Base-by-base conservation (phyloP, 2,888 invertebrate genomes). In the Lingula anatina region DNA sequence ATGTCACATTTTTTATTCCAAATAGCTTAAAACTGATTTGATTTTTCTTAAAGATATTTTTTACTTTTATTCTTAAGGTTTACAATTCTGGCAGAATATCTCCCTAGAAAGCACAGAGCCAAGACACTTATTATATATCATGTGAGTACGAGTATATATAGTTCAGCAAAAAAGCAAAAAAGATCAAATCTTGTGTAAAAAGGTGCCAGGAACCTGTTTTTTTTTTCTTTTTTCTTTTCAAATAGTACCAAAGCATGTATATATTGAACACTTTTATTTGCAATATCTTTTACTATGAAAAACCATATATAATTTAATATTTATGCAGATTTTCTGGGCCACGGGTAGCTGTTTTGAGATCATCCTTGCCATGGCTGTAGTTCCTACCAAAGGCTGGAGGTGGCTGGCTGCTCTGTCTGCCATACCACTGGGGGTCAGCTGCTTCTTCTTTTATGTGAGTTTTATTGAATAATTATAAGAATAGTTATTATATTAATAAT, bases 321-420 rank as follows among this genome's bases (percentile, higher is more conserved):
- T 47, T 9, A 46, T 64, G 3, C 59, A 75, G 74, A 53, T 71
- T 21, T 66, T 62, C 45, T 76, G 75, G 75, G 71, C 74, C 3
- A n/a, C 55, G 12, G 76, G 75, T 5, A 63, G 63, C 12, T 52
- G 64, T 44, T 71, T 74, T 62, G 75, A 75, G 57, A 66, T 75
- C 20, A 51, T 65, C 9, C 51, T 73, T 49, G 73, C 75, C 4
- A 51, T 64, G 38, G 5, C 61, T 1, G 61, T 74, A 18, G 63
- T 74, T 24, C 75, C 75, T 1, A 56, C 58, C 3, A 50, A 66
- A 1, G 73, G 74, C 15, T 76, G 76, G 76, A 54, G 75, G 35
- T 72, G 66, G 61, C 56, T 75, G 21, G 60, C 73, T 4, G 68
- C 59, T 3, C 48, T 73, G 24, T 73, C 73, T 15, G 64, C 75